phyloP scores from a whole-genome alignment of 2,797 vertebrate species.

The Pangasius larnaudii region DNA sequence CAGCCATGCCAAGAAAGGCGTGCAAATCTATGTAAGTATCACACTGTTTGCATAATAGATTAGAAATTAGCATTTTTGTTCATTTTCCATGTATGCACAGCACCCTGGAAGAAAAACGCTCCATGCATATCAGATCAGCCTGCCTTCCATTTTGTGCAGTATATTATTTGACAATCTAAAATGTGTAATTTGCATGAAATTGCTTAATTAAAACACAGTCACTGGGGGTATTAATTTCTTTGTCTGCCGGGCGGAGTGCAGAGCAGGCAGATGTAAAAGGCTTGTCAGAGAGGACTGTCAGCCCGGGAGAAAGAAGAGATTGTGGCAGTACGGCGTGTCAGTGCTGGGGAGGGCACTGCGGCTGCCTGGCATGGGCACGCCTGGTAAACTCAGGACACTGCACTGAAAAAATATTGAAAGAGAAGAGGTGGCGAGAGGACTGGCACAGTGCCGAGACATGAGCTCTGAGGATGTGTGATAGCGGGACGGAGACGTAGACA shows the following conservation, averaged over 20 bases:
- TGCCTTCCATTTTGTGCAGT: conserved; percentile 99
- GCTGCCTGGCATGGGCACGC: conserved; percentile 92
- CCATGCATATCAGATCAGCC: conserved; percentile 99
- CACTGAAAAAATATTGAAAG: conserved; percentile 54
- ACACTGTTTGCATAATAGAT: conserved; percentile 99
- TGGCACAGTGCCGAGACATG: conserved; percentile 68
- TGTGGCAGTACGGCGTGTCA: conserved; percentile 39
- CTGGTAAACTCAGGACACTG: conserved; percentile 82
- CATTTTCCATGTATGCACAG: conserved; percentile 99
- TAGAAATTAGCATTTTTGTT: conserved; percentile 99
- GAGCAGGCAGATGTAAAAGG: conserved; percentile 96
- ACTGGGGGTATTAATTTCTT: conserved; percentile 99
- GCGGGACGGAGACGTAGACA: conserved; percentile 52
- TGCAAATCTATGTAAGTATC: conserved; percentile 99
- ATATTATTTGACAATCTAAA: conserved; percentile 99
- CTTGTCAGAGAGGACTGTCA: conserved; percentile 98
- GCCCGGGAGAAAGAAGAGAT: conserved; percentile 80
- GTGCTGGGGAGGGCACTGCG: conserved; percentile 83
- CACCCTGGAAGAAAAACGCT: conserved; percentile 99
- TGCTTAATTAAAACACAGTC: conserved; percentile 99
- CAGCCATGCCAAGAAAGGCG: conserved; percentile 91
- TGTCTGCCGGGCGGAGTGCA: conserved; percentile 97
- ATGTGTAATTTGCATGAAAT: conserved; percentile 99
- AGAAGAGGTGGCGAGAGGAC: conserved; percentile 23
- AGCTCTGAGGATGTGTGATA: conserved; percentile 60